Evolutionary conservation across 1,140 invertebrate species (phyloP).

Genomic region (Trachelipus rathkii): DNA sequence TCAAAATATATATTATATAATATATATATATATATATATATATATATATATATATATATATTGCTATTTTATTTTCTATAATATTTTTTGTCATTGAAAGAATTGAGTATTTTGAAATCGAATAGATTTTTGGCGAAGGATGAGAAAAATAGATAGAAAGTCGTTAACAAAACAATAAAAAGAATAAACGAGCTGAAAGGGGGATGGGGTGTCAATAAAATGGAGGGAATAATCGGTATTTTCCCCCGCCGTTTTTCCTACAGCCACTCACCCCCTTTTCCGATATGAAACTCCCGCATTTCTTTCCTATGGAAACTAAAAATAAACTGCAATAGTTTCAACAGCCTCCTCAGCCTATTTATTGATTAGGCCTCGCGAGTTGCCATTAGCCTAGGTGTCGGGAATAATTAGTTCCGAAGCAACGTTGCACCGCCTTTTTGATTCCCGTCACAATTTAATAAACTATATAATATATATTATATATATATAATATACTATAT

Average conservation of each 20-base stretch:
- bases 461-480: slow-evolving; percentile 2
- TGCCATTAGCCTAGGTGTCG: neutral
- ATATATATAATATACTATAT: slow-evolving; percentile 5
- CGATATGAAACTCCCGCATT: neutral
- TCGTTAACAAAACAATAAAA: too few species aligned
- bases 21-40: too few species aligned
- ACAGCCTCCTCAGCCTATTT: neutral
- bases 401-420: neutral
- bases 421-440: neutral
- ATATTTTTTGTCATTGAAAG: too few species aligned
- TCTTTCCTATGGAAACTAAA: neutral
- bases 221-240: neutral
- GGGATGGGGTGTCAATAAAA: neutral
- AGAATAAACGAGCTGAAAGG: neutral
- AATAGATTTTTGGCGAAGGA: slow-evolving; percentile 1
- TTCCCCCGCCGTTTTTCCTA: neutral
- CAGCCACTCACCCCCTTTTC: too few species aligned
- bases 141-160: too few species aligned
- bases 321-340: slow-evolving; percentile 1
- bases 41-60: too few species aligned
- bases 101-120: neutral
- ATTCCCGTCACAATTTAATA: neutral
- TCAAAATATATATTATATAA: too few species aligned
- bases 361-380: slow-evolving; percentile 4
- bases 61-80: too few species aligned